Evolutionary conservation across 1,140 invertebrate species (phyloP), one percentile per base, ranked within the genome.

Genomic region (Semibalanus balanoides): DNA sequence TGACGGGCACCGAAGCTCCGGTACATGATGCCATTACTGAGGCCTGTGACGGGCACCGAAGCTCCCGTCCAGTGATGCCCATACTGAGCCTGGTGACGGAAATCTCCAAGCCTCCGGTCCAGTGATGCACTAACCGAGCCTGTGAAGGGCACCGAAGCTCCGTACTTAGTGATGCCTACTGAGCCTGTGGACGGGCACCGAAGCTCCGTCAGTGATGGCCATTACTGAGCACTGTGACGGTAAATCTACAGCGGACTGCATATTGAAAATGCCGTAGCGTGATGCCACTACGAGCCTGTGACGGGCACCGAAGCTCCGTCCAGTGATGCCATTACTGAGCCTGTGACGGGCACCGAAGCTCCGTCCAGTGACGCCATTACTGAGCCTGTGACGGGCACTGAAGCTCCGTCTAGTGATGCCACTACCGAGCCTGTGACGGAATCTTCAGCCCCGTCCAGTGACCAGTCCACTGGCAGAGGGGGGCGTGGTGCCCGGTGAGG

Each of bases 401-500:
- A 5, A 70, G 28, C 25, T 22, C 28, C 69, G 28, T 70, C 28
- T 27, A 27, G 25, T 70, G 69, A 70, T 5, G 9, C n/a, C 70
- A 9, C n/a, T 3, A 72, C 70, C 3, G 11, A 28, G 28, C n/a
- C 70, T 30, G n/a, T 0, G 25, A 0, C 11, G n/a, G n/a, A 28
- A 17, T 72, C n/a, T 29, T 9, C 9, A 9, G 3, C 28, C 9
- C 22, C 70, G n/a, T 17, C n/a, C 70, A n/a, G 29, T 0, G 5
- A 3, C 22, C 7, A 28, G 28, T 29, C 70, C 11, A 3, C 70
- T 0, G 70, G 11, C 28, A 30, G 7, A 9, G n/a, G 70, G 28
- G 11, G 9, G 69, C 25, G 9, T n/a, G 70, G 70, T 80, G 27
- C 79, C 78, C 30, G 79, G 78, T 22, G 77, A 78, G 80, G 82